Evolutionary conservation across 2,113 vertebrate species (phyloP), one percentile per base, ranked within the genome.

Genomic region (Pampusana beccarii): DNA sequence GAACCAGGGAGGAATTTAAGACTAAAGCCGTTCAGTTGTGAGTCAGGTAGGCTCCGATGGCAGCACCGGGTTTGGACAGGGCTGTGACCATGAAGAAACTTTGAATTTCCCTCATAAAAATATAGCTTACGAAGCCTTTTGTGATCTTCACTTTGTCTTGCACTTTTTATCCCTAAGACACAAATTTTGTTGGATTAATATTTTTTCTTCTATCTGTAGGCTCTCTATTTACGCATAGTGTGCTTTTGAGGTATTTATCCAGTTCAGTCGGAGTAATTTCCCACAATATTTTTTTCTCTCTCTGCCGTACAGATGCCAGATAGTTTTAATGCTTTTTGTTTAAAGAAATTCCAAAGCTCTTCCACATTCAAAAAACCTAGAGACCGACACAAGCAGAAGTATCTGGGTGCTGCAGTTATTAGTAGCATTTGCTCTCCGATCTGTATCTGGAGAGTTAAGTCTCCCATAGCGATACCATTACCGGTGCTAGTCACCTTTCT

Each of bases 1-100:
- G 86, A 82, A 93, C 94, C 71, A 80, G 87, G 93, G 93, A 94
- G 82, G 85, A 96, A 96, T 95, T 90, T 93, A 71, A 64, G 77
- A 44, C 72, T 90, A 74, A 94, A 81, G 21, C 21, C 26, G 73
- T 94, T 94, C 88, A 80, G n/a, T 86, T 34, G 53, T 56, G 72
- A 91, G 86, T 74, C 67, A 81, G 80, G 83, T 65, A 12, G 0
- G 29, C 64, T 95, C 82, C 71, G 24, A 74, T 88, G 88, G 66
- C 83, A 81, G 90, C 92, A 90, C 93, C 92, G 94, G 95, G 38
- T 84, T 48, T 53, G 90, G 72, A 86, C 86, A 67, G 20, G 33
- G 24, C 57, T 56, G 74, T 65, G 56, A 73, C 23, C 4, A 2
- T 58, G 57, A 75, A 86, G 17, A 46, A 60, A 21, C 16, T 71